Conservation (phyloP, 1,140 invertebrate species). For the Drosophila subobscura region DNA sequence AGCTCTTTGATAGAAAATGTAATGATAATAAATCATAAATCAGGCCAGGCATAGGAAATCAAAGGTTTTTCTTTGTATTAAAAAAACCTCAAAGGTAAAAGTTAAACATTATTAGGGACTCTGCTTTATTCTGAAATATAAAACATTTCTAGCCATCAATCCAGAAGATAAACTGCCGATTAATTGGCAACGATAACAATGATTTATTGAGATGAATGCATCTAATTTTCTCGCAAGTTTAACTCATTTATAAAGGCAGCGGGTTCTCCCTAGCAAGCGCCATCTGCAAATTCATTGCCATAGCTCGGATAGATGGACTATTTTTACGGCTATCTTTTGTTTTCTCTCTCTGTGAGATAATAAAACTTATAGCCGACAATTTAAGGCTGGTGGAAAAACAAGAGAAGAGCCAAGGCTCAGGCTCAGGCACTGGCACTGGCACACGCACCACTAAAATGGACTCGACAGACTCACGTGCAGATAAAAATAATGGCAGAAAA, state of each 20-base stretch:
- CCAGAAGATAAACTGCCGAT: constrained; percentile 11
- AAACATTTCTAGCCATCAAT: background rate
- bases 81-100: too few relatives aligned
- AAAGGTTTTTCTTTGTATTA: too few relatives aligned
- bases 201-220: constrained; percentile 42
- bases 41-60: too few relatives aligned
- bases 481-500: constrained; percentile 79
- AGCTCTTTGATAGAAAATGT: too few relatives aligned
- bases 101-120: too few relatives aligned
- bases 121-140: too few relatives aligned
- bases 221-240: constrained; percentile 31
- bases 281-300: constrained; percentile 23
- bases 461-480: constrained; percentile 66
- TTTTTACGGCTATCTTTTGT: constrained; percentile 39
- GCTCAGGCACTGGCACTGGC: background rate
- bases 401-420: background rate
- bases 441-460: constrained; percentile 48
- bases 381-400: constrained; percentile 35
- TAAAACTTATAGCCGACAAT: constrained; percentile 71
- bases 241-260: constrained; percentile 44
- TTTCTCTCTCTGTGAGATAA: constrained; percentile 25
- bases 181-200: constrained; percentile 35
- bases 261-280: constrained; percentile 9
- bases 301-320: constrained; percentile 26
- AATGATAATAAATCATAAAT: too few relatives aligned